Evolutionary conservation across 1,140 invertebrate genomes (phyloP).

Genomic region (Panagrolaimus sp.): DNA sequence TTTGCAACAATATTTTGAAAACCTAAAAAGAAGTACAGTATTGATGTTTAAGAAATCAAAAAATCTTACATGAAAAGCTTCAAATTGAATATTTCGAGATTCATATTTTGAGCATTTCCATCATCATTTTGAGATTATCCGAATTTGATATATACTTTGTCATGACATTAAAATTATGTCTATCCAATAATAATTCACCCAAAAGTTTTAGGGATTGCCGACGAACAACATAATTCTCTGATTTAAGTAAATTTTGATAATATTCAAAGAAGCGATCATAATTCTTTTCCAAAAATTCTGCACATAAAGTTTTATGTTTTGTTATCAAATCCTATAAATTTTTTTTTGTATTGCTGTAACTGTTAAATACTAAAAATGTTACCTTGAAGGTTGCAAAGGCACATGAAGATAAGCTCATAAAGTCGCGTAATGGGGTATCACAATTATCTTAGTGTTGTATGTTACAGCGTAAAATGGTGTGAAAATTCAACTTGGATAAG

Average conservation of each 20-base stretch:
- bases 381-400: no score
- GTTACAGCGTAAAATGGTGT: no score
- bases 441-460: no score
- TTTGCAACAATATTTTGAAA: slow-evolving; percentile 92
- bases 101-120: slow-evolving; percentile 99
- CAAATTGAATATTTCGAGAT: slow-evolving; percentile 99
- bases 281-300: slow-evolving; percentile 95
- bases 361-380: no score
- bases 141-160: slow-evolving; percentile 97
- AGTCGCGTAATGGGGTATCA: no score
- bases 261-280: slow-evolving; percentile 95
- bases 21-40: no score
- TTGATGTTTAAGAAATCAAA: background rate
- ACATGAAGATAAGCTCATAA: no score
- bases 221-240: slow-evolving; percentile 94
- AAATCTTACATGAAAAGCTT: slow-evolving; percentile 88
- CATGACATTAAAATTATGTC: slow-evolving; percentile 99
- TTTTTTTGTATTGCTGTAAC: no score
- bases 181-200: slow-evolving; percentile 90
- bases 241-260: slow-evolving; percentile 92
- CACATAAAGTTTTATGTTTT: slow-evolving; percentile 92
- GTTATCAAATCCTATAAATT: slow-evolving; percentile 91
- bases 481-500: no score
- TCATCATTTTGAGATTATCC: slow-evolving; percentile 98
- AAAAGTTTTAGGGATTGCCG: slow-evolving; percentile 75